phyloP scores from a whole-genome alignment of 2,888 invertebrate species.

The Sinelater perroti region DNA sequence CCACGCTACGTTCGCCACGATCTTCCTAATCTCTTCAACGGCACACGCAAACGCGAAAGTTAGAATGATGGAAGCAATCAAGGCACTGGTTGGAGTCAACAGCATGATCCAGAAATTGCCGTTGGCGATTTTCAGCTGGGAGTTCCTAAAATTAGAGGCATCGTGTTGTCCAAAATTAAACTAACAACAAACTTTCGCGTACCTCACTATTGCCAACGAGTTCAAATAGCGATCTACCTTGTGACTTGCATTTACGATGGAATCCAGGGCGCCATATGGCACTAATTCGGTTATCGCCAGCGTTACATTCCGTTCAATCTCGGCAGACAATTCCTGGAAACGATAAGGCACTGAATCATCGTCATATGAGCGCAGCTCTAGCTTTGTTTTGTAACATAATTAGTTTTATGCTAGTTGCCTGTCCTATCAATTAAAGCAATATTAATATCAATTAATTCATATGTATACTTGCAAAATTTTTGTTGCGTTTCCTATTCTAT shows the following conservation, averaged over 20 bases:
- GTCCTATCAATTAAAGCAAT: background rate
- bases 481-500: background rate
- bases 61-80: conserved; percentile 21
- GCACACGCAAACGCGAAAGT: conserved; percentile 12
- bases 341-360: background rate
- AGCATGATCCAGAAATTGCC: conserved; percentile 27
- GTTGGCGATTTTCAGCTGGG: background rate
- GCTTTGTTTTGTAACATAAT: background rate
- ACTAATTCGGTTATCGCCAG: background rate
- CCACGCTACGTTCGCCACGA: conserved; percentile 1
- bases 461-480: conserved; percentile 9
- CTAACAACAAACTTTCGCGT: background rate
- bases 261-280: background rate
- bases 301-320: conserved; percentile 2
- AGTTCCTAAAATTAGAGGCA: too few species aligned
- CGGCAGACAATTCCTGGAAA: conserved; percentile 8
- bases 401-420: too few species aligned
- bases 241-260: background rate
- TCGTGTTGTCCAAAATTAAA: background rate
- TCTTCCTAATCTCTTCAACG: conserved; percentile 24
- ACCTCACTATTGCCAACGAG: background rate
- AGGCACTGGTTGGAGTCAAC: conserved; percentile 23
- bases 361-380: background rate
- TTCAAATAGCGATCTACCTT: background rate
- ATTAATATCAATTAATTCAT: background rate